These are phyloP conservation scores for Sinhomidia bicolor DNA, from an alignment of 2,888 invertebrate genomes.

Conservation along the genomic window DNA sequence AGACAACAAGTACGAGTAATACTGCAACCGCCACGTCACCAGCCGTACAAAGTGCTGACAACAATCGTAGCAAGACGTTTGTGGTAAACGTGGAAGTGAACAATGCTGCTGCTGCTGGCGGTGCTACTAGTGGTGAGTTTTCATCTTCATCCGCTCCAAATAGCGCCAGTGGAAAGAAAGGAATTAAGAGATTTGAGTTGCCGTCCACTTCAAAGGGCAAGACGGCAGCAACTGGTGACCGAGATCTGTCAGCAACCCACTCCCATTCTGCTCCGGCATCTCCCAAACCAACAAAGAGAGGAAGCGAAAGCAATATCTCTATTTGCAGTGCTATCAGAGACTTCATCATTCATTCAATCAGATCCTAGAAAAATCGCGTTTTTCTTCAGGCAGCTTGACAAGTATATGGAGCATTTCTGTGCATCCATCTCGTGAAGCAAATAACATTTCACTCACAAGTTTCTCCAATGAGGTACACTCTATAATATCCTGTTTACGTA, in stretches of 20 bases:
- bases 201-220: conserved; percentile 63
- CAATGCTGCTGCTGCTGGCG: background rate
- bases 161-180: conserved; percentile 49
- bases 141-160: conserved; percentile 50
- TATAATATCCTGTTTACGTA: too few species aligned
- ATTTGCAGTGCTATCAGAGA: conserved; percentile 79
- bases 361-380: conserved; percentile 70
- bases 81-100: conserved; percentile 50
- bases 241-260: conserved; percentile 44
- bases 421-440: background rate
- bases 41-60: conserved; percentile 1
- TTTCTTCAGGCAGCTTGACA: background rate
- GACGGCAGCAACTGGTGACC: conserved; percentile 35
- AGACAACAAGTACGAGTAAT: conserved; percentile 21
- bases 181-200: conserved; percentile 68
- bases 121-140: too few species aligned
- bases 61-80: conserved; percentile 36
- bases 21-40: conserved; percentile 19
- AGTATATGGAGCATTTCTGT: background rate
- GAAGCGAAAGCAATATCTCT: conserved; percentile 73
- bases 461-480: too few species aligned
- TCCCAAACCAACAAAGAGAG: conserved; percentile 63
- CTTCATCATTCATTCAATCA: conserved; percentile 78
- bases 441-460: background rate
- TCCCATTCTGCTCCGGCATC: conserved; percentile 64